Percentiles rank a stretch among this genome's conserved stretches.
Evolutionary conservation across 2,113 vertebrate species (phyloP).

Genomic region (Microcebus lehilahytsara): DNA sequence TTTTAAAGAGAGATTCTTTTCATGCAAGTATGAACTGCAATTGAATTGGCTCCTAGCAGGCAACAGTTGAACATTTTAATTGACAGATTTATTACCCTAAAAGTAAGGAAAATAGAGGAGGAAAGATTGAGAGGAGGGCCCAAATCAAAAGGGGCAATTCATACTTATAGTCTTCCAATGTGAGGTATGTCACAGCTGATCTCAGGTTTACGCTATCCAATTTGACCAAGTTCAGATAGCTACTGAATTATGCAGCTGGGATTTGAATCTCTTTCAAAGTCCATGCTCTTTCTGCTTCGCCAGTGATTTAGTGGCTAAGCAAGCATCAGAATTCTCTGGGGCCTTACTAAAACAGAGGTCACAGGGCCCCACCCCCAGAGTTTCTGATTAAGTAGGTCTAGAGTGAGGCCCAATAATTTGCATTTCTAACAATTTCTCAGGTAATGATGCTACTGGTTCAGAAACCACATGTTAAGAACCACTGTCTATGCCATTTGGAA

Average conservation of each 20-base stretch:
- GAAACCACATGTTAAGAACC: not conserved
- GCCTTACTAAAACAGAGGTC: not conserved
- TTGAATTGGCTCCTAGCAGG: not conserved
- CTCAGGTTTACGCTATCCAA: not conserved
- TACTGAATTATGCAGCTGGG: not conserved
- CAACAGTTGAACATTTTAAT: not conserved
- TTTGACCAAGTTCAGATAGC: not conserved
- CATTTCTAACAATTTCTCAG: not conserved
- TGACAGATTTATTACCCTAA: not conserved
- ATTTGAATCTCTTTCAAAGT: not conserved
- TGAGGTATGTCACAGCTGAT: not conserved
- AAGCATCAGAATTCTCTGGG: not conserved
- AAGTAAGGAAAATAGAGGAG: not conserved
- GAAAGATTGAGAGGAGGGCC: not conserved
- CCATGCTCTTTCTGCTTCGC: not conserved
- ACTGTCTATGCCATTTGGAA: not conserved
- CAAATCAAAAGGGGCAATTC: not conserved
- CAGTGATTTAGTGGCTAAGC: not conserved
- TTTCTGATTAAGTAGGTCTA: not conserved
- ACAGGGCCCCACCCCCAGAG: not conserved
- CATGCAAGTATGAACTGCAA: not conserved
- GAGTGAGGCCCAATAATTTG: not conserved
- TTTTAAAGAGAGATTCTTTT: not conserved
- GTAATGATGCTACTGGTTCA: not conserved
- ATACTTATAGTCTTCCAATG: not conserved